Conservation (phyloP, 1,140 invertebrate genomes). For the Rhopalosiphum maidis region DNA sequence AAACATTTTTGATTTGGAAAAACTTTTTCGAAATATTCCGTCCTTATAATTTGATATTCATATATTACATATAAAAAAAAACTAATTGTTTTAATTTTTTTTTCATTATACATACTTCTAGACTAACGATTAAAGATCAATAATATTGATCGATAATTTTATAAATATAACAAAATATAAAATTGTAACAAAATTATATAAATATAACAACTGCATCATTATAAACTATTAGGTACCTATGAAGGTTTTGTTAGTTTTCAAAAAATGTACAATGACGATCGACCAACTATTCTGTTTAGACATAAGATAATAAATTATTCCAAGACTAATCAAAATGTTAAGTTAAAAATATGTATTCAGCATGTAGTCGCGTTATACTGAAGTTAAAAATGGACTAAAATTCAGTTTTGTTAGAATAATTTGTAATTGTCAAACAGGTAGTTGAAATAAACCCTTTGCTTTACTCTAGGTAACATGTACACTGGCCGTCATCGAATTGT, state of each 20-base stretch:
- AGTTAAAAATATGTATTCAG: not conserved
- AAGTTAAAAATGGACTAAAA: not conserved
- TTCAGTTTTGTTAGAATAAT: not conserved
- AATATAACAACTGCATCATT: not conserved
- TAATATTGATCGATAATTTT: not conserved
- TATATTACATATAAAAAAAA: not conserved
- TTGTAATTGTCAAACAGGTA: not conserved
- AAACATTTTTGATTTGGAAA: not conserved
- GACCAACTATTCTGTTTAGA: not conserved
- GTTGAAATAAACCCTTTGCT: not conserved
- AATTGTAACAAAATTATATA: not conserved
- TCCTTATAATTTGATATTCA: not conserved
- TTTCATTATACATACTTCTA: not conserved
- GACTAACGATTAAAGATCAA: not conserved
- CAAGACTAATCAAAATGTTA: not conserved
- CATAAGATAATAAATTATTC: not conserved
- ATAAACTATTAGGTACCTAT: not conserved
- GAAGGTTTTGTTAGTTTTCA: not conserved
- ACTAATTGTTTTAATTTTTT: not conserved
- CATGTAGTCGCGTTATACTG: not conserved
- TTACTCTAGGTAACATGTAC: not conserved
- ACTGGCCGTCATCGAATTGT: not conserved
- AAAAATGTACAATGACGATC: not conserved
- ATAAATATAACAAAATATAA: too few species aligned
- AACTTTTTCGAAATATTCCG: not conserved